Evolutionary conservation across 2,888 invertebrate species (phyloP).

Genomic region (Cynaeus angustus): DNA sequence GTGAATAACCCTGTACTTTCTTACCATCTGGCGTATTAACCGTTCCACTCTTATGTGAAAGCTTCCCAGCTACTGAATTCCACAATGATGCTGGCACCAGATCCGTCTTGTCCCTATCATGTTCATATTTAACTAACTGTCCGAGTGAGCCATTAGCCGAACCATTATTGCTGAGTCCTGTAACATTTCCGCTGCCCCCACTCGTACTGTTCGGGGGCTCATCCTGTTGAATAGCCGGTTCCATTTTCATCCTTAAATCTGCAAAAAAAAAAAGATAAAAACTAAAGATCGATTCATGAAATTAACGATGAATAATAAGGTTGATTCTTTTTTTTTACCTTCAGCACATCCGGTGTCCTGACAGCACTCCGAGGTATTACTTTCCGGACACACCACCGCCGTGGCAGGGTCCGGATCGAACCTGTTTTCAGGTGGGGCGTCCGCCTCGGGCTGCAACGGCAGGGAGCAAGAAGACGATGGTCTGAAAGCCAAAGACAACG

Average conservation of each 20-base stretch:
- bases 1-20: too few relatives aligned
- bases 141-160: constrained; percentile 74
- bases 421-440: constrained; percentile 74
- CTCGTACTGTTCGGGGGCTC: constrained; percentile 69
- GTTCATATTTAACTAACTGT: constrained; percentile 73
- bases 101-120: constrained; percentile 71
- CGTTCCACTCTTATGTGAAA: constrained; percentile 80
- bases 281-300: not conserved
- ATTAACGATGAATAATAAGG: too few relatives aligned
- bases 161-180: constrained; percentile 56
- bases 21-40: constrained; percentile 90
- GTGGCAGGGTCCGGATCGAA: constrained; percentile 72
- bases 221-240: constrained; percentile 69
- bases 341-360: constrained; percentile 72
- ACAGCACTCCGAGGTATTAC: constrained; percentile 65
- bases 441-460: constrained; percentile 75
- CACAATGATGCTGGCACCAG: constrained; percentile 74
- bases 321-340: constrained; percentile 64
- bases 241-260: constrained; percentile 87
- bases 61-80: constrained; percentile 75
- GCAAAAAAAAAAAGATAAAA: constrained; percentile 52
- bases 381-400: constrained; percentile 72
- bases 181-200: constrained; percentile 66
- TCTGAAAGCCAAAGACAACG: constrained; percentile 65
- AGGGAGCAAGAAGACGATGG: constrained; percentile 71